Evolutionary conservation across 2,797 vertebrate species (phyloP).

Genomic region (Aplochiton taeniatus): DNA sequence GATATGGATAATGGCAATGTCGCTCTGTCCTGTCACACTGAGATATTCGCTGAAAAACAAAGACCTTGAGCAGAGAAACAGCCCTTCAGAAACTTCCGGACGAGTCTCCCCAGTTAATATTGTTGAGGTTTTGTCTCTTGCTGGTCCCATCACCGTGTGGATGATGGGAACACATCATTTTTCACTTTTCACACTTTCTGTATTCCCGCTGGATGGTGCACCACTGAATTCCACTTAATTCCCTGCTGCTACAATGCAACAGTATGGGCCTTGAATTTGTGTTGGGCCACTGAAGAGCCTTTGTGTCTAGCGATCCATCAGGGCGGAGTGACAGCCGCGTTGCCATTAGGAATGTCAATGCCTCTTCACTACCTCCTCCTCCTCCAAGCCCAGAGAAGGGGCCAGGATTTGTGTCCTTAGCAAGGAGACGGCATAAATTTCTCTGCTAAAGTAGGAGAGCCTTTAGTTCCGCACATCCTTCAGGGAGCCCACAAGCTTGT

Average conservation of each 20-base stretch:
- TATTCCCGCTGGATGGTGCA: constrained; percentile 37
- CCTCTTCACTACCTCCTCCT: constrained; percentile 2
- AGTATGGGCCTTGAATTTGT: too few relatives aligned
- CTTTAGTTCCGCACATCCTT: constrained; percentile 22
- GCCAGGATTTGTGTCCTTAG: constrained; percentile 36
- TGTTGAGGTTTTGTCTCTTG: constrained; percentile 49
- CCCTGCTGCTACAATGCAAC: too few relatives aligned
- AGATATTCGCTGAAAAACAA: constrained; percentile 42
- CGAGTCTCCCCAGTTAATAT: constrained; percentile 53
- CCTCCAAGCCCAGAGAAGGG: not conserved
- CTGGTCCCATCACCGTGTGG: constrained; percentile 56
- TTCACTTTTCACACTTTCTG: too few relatives aligned
- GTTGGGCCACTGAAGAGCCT: too few relatives aligned
- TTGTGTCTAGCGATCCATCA: not conserved
- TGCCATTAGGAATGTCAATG: constrained; percentile 6
- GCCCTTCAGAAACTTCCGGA: constrained; percentile 26
- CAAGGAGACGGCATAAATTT: constrained; percentile 33
- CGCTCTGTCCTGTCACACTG: too few relatives aligned
- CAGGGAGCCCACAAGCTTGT: not conserved
- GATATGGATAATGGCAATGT: constrained; percentile 20
- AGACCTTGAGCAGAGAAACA: constrained; percentile 49
- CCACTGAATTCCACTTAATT: constrained; percentile 25
- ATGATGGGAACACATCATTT: constrained; percentile 43
- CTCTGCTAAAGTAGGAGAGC: constrained; percentile 10
- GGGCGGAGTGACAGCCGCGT: not conserved